Evolutionary conservation across 2,797 vertebrate species (phyloP).

Genomic region (Merluccius polli): DNA sequence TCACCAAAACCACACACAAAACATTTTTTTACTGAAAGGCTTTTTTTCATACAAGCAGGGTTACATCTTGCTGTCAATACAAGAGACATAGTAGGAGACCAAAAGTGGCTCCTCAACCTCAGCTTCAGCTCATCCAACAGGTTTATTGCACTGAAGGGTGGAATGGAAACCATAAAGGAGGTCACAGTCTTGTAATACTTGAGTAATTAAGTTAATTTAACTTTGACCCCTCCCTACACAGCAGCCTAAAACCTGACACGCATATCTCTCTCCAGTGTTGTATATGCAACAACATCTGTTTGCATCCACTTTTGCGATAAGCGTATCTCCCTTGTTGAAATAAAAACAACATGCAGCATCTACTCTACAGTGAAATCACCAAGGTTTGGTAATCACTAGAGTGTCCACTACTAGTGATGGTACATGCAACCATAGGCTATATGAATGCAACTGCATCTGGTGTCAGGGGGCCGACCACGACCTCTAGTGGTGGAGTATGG

Average conservation of each 20-base stretch:
- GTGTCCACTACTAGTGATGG: not conserved
- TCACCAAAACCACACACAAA: too few species aligned
- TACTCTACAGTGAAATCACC: not conserved
- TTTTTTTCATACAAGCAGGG: not conserved
- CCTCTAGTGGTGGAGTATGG: not conserved
- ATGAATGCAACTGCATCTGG: not conserved
- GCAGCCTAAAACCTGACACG: too few species aligned
- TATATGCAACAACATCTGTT: too few species aligned
- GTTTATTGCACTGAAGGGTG: not conserved
- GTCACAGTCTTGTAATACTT: not conserved
- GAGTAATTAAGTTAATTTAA: not conserved
- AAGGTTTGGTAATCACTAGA: not conserved
- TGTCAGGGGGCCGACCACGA: not conserved
- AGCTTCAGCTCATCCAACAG: not conserved
- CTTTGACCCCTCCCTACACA: not conserved
- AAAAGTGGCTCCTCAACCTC: not conserved
- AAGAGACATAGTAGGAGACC: not conserved
- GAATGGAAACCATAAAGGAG: not conserved
- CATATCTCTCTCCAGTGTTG: not conserved
- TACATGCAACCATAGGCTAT: not conserved
- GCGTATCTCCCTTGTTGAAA: not conserved
- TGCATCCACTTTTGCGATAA: not conserved
- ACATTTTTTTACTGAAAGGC: not conserved
- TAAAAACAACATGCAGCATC: not conserved
- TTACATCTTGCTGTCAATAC: not conserved